A percentile compares a stretch with the other conserved stretches of the same genome.
Conservation (phyloP, 2,797 vertebrate genomes). For the Molothrus ater region DNA sequence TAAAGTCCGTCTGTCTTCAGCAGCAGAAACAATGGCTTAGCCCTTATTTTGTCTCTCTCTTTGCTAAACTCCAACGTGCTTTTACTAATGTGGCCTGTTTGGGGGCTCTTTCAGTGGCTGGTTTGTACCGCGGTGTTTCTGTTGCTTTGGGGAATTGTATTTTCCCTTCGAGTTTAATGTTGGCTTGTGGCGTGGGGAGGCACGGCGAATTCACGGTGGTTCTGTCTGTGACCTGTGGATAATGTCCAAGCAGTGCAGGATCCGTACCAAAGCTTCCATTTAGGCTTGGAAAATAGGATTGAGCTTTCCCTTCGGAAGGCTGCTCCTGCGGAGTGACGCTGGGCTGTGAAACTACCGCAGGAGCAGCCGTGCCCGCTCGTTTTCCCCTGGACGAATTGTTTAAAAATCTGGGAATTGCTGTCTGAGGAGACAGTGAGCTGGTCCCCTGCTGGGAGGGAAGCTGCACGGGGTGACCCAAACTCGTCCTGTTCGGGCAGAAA, state of each 20-base stretch:
- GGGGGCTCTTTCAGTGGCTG: constrained; percentile 4
- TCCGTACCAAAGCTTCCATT: neutral
- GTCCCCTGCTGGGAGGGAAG: neutral
- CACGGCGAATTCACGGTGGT: neutral
- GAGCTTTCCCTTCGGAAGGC: neutral
- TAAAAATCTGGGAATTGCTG: neutral
- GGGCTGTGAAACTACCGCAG: neutral
- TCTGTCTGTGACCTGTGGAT: neutral
- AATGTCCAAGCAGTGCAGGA: neutral
- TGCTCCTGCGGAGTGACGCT: neutral
- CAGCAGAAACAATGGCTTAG: constrained; percentile 71
- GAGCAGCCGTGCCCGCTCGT: fast-evolving
- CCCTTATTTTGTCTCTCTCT: constrained; percentile 65
- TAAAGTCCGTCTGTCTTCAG: constrained; percentile 80
- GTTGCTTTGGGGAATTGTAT: neutral
- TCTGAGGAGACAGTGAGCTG: neutral
- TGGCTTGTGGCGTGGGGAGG: neutral
- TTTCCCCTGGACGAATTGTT: neutral
- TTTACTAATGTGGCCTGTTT: constrained; percentile 7
- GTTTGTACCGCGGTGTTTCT: neutral
- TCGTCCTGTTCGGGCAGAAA: neutral
- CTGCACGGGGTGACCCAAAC: neutral
- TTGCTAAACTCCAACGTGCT: constrained; percentile 34
- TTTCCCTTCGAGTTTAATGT: constrained; percentile 23
- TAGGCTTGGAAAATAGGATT: neutral